These are phyloP conservation scores for Pelobates cultripes DNA, from an alignment of 2,797 vertebrate genomes.

Conservation along the genomic window DNA sequence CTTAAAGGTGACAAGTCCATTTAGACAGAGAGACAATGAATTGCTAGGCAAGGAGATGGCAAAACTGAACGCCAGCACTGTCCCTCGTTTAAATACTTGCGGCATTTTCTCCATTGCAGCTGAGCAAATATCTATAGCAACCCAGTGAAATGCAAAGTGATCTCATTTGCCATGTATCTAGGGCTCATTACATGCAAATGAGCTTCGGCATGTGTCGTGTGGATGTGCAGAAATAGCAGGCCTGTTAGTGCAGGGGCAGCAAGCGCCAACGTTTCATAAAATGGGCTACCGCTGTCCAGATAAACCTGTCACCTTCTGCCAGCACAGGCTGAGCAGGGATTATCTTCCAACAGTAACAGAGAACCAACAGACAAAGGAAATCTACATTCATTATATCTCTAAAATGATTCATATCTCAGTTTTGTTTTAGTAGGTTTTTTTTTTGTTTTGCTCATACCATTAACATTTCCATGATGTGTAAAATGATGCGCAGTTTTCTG, in stretches of 20 bases:
- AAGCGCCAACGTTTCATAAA: conserved; percentile 28
- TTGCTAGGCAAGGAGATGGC: neutral
- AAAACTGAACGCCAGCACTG: conserved; percentile 12
- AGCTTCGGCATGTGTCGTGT: conserved; percentile 46
- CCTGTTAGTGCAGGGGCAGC: conserved; percentile 45
- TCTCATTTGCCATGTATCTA: conserved; percentile 57
- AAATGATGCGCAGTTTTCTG: too few species aligned
- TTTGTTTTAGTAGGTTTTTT: neutral
- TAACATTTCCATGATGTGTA: too few species aligned
- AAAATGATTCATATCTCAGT: conserved; percentile 12
- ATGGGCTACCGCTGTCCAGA: conserved; percentile 44
- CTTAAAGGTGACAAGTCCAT: too few species aligned
- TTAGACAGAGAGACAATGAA: neutral
- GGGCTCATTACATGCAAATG: conserved; percentile 57
- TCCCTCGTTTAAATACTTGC: conserved; percentile 27
- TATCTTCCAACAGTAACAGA: conserved; percentile 32
- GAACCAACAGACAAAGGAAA: conserved; percentile 19
- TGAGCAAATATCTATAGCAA: conserved; percentile 55
- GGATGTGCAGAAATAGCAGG: conserved; percentile 52
- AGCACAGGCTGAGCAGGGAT: conserved; percentile 16
- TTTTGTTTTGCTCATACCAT: neutral
- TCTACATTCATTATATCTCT: conserved; percentile 25
- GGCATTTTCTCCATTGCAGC: conserved; percentile 44
- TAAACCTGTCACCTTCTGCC: conserved; percentile 49
- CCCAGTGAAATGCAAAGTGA: conserved; percentile 53